phyloP scores from a whole-genome alignment of 2,797 vertebrate species.

The Intellagama lesueurii region DNA sequence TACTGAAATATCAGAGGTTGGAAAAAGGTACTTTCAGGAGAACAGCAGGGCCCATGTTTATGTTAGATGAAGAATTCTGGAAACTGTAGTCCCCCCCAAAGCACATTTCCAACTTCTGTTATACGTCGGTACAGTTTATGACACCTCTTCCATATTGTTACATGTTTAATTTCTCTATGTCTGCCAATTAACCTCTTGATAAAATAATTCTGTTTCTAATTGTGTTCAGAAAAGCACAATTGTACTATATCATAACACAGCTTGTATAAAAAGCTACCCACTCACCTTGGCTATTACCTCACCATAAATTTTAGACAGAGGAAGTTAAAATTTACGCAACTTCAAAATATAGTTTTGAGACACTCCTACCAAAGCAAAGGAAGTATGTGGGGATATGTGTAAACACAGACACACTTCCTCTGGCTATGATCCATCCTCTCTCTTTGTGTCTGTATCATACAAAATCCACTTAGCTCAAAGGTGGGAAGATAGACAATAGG shows the following conservation, averaged over 20 bases:
- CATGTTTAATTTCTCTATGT: background rate
- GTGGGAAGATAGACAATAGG: constrained; percentile 28
- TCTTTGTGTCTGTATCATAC: constrained; percentile 14
- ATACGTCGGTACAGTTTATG: background rate
- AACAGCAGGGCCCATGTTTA: too few species aligned
- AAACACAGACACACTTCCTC: constrained; percentile 35
- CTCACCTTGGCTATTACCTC: background rate
- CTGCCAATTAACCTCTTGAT: background rate
- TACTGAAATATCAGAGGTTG: too few species aligned
- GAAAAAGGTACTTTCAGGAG: too few species aligned
- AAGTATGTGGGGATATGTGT: background rate
- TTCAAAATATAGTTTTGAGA: constrained; percentile 23
- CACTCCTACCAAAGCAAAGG: constrained; percentile 32
- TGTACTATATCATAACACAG: background rate
- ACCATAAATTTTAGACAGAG: constrained; percentile 10
- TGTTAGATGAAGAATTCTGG: too few species aligned
- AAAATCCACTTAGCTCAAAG: background rate
- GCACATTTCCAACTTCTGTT: background rate
- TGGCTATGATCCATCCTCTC: constrained; percentile 21
- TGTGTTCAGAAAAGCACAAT: background rate
- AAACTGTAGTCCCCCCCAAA: too few species aligned
- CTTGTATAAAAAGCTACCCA: background rate
- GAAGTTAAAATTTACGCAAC: constrained; percentile 34
- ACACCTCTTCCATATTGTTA: background rate
- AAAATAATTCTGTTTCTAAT: background rate